Evolutionary conservation across 2,113 vertebrate species (phyloP), one percentile per base, ranked within the genome.

Genomic region (Penelope pileata): DNA sequence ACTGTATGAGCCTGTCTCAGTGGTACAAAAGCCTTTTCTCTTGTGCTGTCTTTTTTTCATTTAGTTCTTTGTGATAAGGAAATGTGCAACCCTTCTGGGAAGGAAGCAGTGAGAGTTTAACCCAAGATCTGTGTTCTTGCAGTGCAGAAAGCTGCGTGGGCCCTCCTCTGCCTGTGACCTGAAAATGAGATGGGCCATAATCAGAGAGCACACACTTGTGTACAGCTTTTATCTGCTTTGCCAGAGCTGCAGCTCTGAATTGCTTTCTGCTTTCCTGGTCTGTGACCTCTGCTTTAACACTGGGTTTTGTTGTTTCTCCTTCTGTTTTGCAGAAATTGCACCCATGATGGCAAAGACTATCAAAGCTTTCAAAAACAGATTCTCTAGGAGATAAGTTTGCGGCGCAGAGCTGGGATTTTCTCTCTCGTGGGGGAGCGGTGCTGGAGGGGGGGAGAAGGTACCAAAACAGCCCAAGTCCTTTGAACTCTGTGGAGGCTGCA

Each of bases 271-370:
- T 53, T 45, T 76, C n/a, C 12, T 48, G 7, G 8, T 29, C 63
- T 83, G 22, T 47, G 48, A 21, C 67, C 80, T 53, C 40, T 60
- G 16, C 26, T 72, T 59, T 66, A 38, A 21, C 4, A 6, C 36
- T 18, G 3, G 4, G 10, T 17, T 63, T 48, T 24, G 51, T 77
- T 59, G 27, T 69, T 70, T 78, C 43, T 11, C 1, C n/a, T 63
- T 30, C 36, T 91, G 14, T 83, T 45, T 94, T 80, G 58, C 98
- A 99, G 99, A 99, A 98, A 99, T 99, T 89, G 99, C 99, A 96
- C 99, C 99, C 22, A 99, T 99, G 99, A 99, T 99, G 99, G 99
- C 99, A 97, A 99, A 99, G 98, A 99, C 99, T 96, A 99, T 99
- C 98, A 99, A 99, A 98, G 99, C 98, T 84, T 99, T 99, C 98